Evolutionary conservation across 2,113 vertebrate genomes (phyloP).

Genomic region (Seriola dumerili): DNA sequence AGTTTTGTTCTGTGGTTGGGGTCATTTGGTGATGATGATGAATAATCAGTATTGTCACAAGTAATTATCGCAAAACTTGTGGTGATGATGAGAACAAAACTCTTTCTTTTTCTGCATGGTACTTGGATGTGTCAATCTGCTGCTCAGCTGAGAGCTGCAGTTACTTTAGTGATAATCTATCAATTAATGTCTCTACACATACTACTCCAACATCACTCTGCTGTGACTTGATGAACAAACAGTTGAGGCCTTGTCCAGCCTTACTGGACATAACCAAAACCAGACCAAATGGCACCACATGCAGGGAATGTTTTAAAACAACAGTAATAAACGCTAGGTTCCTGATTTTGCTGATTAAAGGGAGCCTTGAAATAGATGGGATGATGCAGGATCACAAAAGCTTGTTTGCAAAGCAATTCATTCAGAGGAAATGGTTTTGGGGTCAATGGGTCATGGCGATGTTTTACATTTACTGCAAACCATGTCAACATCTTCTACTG

Average conservation of each 20-base stretch:
- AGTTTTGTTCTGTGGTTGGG: constrained; percentile 70
- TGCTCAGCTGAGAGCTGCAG: not conserved
- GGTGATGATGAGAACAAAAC: not conserved
- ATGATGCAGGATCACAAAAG: constrained; percentile 15
- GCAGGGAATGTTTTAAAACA: not conserved
- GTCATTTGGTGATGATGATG: too few species aligned
- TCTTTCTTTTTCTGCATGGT: not conserved
- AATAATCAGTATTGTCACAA: too few species aligned
- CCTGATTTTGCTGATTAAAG: constrained; percentile 18
- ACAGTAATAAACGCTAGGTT: not conserved
- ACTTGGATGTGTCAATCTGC: not conserved
- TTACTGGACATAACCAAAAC: not conserved
- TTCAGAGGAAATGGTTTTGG: constrained; percentile 65
- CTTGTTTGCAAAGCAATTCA: constrained; percentile 53
- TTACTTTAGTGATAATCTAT: not conserved
- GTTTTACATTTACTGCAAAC: constrained; percentile 54
- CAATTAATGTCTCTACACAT: not conserved
- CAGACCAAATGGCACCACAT: constrained; percentile 2
- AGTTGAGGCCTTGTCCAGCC: not conserved
- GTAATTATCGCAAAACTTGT: too few species aligned
- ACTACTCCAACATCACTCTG: not conserved
- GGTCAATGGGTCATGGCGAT: constrained; percentile 66
- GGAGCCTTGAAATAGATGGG: constrained; percentile 16
- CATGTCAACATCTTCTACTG: constrained; percentile 49
- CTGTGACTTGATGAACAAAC: not conserved